Evolutionary conservation across 2,113 vertebrate genomes (phyloP).

Genomic region (Semnornis frantzii): DNA sequence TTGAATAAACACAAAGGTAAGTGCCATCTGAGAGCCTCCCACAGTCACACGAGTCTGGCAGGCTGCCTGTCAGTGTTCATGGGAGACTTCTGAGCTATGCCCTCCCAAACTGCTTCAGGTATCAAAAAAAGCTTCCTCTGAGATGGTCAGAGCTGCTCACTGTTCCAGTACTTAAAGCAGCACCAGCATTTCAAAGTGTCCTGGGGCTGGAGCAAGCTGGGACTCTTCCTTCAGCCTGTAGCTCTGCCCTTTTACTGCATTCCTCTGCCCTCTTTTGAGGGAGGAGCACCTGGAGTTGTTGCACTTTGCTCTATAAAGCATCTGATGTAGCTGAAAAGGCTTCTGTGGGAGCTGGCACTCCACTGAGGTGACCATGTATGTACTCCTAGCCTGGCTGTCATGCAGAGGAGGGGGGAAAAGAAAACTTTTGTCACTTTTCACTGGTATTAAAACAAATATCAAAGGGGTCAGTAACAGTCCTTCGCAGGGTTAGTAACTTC

Average conservation of each 20-base stretch:
- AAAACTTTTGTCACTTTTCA: conserved; percentile 20
- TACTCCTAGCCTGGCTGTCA: neutral
- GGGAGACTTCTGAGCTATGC: neutral
- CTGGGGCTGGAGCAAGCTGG: neutral
- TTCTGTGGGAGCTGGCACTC: neutral
- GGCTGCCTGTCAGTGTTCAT: neutral
- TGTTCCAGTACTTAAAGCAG: neutral
- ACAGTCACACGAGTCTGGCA: neutral
- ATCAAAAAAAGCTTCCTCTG: neutral
- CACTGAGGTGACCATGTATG: neutral
- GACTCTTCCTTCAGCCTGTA: neutral
- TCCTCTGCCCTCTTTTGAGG: neutral
- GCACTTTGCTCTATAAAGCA: neutral
- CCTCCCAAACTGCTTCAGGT: neutral
- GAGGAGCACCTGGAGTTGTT: neutral
- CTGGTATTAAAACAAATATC: conserved; percentile 8
- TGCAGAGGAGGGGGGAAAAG: neutral
- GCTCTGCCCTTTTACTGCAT: neutral
- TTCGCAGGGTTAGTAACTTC: conserved; percentile 13
- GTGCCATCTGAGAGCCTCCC: neutral
- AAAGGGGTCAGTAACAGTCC: neutral
- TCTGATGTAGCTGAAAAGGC: neutral
- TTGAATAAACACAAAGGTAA: conserved; percentile 84
- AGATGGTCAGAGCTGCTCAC: neutral
- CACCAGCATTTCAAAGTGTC: neutral